phyloP scores from a whole-genome alignment of 2,888 invertebrate genomes.

The Oscheius sp. region DNA sequence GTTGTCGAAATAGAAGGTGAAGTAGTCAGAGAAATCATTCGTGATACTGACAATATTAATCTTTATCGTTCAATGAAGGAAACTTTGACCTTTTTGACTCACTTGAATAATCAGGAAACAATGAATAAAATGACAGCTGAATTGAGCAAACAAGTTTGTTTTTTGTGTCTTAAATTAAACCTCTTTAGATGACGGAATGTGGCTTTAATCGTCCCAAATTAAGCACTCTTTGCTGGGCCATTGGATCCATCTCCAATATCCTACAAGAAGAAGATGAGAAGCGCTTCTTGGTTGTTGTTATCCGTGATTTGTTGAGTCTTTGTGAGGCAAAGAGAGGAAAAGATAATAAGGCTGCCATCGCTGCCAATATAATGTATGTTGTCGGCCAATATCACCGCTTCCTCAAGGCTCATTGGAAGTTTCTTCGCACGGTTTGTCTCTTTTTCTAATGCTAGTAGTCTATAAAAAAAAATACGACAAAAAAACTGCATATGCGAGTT shows the following conservation, averaged over 20 bases:
- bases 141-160: constrained; percentile 83
- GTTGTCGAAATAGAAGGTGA: constrained; percentile 99
- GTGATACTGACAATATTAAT: constrained; percentile 98
- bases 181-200: constrained; percentile 81
- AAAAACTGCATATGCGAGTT: no score
- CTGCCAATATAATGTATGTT: constrained; percentile 99
- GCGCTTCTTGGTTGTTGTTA: constrained; percentile 96
- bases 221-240: constrained; percentile 98
- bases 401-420: constrained; percentile 98
- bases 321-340: constrained; percentile 98
- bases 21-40: constrained; percentile 95
- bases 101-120: constrained; percentile 95
- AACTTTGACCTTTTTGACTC: constrained; percentile 87
- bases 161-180: no score
- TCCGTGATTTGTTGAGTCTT: constrained; percentile 89
- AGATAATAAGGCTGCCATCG: constrained; percentile 99
- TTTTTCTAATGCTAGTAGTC: no score
- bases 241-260: constrained; percentile 97
- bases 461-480: no score
- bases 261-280: constrained; percentile 99
- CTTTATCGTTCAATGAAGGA: constrained; percentile 93
- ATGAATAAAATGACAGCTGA: constrained; percentile 99
- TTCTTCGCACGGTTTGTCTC: constrained; percentile 94
- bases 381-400: constrained; percentile 99
- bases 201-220: constrained; percentile 99